Evolutionary conservation across 1,140 invertebrate genomes (phyloP), one percentile per base, ranked within the genome.

Genomic region (Zaprionus taronus): DNA sequence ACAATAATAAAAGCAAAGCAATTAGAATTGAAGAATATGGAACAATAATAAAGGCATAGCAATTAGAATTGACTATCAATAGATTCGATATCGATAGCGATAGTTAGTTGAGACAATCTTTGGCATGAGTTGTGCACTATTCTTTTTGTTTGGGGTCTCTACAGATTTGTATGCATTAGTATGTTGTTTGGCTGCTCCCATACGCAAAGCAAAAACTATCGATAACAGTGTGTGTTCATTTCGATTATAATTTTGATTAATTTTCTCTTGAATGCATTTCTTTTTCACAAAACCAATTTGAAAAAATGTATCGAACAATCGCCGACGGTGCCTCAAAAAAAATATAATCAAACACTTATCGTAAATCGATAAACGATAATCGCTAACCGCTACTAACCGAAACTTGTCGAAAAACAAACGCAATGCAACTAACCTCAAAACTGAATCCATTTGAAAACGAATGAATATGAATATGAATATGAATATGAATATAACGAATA

Each of bases 221-320:
- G 41, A 66, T 44, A 72, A 72, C 20, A 44, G 5, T 38, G 51
- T 60, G 7, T 38, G 51, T 60, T 60, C 31, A 58, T 74, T 78
- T 60, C 20, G 20, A 63, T 71, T 72, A 72, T 77, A 72, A 66
- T 72, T 77, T 73, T 77, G 17, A 76, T 76, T 76, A 76, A 75
- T 70, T 69, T 47, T 68, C 62, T 72, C 55, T 58, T 57, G 65
- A 73, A 68, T 71, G 63, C 49, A 67, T 77, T 77, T 77, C 69
- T 77, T 77, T 77, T 66, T 67, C 58, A 73, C 56, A 36, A 58
- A 58, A 58, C 58, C 36, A 77, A 26, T 77, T 51, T 72, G 38
- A 63, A 66, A 66, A 64, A n/a, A 41, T n/a, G 17, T 17, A 38
- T 15, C 31, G 36, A 38, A 76, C 70, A 49, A 73, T 68, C 55